phyloP scores from a whole-genome alignment of 2,888 invertebrate genomes.

The Dicyrtomina minuta region DNA sequence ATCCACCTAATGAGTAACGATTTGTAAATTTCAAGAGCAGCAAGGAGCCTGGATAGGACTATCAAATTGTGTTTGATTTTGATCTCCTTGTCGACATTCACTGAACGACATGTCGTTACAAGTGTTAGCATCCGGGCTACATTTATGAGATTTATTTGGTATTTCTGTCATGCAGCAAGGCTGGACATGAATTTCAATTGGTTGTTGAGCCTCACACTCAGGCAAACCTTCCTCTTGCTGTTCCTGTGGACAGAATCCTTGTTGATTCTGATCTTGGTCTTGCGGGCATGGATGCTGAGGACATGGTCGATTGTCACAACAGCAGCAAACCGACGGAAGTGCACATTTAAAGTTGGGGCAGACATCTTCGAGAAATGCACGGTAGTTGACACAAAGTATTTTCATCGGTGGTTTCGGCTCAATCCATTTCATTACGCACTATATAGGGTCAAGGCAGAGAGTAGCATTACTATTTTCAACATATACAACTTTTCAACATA shows the following conservation, averaged over 20 bases:
- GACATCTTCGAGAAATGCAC: slow-evolving; percentile 49
- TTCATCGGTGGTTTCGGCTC: slow-evolving; percentile 49
- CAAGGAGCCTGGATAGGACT: neutral
- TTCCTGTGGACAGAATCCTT: slow-evolving; percentile 7
- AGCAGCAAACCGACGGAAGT: slow-evolving; percentile 47
- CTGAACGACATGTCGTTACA: slow-evolving; percentile 32
- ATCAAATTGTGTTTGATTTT: slow-evolving; percentile 16
- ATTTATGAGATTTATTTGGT: slow-evolving; percentile 42
- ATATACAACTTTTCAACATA: too few relatives aligned
- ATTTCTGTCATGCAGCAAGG: slow-evolving; percentile 45
- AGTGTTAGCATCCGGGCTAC: slow-evolving; percentile 44
- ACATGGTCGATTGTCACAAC: slow-evolving; percentile 42
- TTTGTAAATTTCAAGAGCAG: too few relatives aligned
- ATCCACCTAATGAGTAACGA: too few relatives aligned
- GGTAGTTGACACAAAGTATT: slow-evolving; percentile 50
- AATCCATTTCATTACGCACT: slow-evolving; percentile 48
- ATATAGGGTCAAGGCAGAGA: neutral
- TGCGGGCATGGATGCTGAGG: slow-evolving; percentile 38
- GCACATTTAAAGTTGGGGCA: slow-evolving; percentile 50
- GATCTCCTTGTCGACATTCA: neutral
- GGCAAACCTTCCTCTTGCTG: slow-evolving; percentile 20
- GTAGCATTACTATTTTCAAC: too few relatives aligned
- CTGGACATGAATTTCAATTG: slow-evolving; percentile 41
- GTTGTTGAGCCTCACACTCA: slow-evolving; percentile 40
- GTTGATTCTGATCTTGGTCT: neutral